Conservation (phyloP, 2,113 vertebrate genomes). For the Fukomys damarensis region DNA sequence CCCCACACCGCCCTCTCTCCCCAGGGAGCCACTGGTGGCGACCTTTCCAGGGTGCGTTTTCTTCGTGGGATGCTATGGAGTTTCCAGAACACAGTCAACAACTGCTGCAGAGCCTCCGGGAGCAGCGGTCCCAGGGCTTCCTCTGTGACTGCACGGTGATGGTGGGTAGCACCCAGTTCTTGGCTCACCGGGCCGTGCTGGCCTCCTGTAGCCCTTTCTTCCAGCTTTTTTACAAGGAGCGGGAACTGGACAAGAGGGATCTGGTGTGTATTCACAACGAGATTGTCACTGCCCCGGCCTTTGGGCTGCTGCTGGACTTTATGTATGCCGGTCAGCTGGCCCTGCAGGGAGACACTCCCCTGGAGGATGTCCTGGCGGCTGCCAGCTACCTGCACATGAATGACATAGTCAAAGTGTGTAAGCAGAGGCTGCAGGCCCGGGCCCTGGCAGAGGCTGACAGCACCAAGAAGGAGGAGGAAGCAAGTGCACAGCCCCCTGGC, state of each 20-base stretch:
- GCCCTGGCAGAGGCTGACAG: conserved; percentile 94
- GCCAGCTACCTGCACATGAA: conserved; percentile 98
- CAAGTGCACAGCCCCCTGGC: neutral
- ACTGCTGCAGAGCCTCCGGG: conserved; percentile 91
- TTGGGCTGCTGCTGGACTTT: conserved; percentile 94
- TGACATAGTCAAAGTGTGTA: conserved; percentile 96
- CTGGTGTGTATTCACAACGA: conserved; percentile 93
- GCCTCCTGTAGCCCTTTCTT: conserved; percentile 97
- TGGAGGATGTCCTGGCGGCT: conserved; percentile 95
- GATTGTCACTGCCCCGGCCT: conserved; percentile 94
- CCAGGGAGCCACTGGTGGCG: conserved; percentile 64
- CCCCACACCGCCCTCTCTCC: conserved; percentile 52
- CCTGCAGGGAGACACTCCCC: conserved; percentile 89
- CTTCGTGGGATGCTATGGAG: conserved; percentile 88
- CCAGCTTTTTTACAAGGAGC: conserved; percentile 96
- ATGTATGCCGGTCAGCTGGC: conserved; percentile 94
- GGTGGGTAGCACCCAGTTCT: conserved; percentile 91
- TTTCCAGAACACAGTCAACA: conserved; percentile 95
- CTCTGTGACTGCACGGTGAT: conserved; percentile 95
- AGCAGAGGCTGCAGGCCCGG: conserved; percentile 91
- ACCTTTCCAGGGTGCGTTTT: conserved; percentile 31
- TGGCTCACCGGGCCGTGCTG: conserved; percentile 94
- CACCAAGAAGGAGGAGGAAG: conserved; percentile 93
- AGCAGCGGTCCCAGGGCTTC: conserved; percentile 94
- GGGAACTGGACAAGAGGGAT: conserved; percentile 85